phyloP scores from a whole-genome alignment of 2,888 invertebrate genomes.

The Heliconius hortense region DNA sequence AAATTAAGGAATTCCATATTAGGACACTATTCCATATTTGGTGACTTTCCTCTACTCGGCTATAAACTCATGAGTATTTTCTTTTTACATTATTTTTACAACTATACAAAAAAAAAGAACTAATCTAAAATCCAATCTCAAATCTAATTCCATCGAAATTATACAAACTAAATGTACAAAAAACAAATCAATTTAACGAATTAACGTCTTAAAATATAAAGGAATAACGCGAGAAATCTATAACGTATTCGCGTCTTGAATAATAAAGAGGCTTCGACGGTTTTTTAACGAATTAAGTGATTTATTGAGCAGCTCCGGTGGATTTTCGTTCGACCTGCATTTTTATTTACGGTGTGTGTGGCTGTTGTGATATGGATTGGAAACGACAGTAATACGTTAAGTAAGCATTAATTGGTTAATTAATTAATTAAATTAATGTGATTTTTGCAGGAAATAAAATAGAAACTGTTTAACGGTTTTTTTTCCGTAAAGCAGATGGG shows the following conservation, averaged over 20 bases:
- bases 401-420: conserved; percentile 27
- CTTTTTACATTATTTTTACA: background rate
- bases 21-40: too few relatives aligned
- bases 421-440: conserved; percentile 8
- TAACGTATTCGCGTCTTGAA: conserved; percentile 31
- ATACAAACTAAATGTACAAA: background rate
- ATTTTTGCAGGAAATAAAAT: background rate
- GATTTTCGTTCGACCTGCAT: conserved; percentile 40
- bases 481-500: too few relatives aligned
- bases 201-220: conserved; percentile 4
- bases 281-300: conserved; percentile 51
- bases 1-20: too few relatives aligned
- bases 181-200: conserved; percentile 2
- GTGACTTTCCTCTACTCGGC: too few relatives aligned
- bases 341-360: conserved; percentile 43
- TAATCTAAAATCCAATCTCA: background rate
- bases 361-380: conserved; percentile 32
- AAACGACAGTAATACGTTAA: conserved; percentile 35
- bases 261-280: conserved; percentile 28
- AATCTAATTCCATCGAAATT: background rate
- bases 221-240: conserved; percentile 21
- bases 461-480: background rate
- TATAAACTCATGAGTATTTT: too few relatives aligned
- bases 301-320: conserved; percentile 47
- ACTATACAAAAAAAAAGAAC: background rate